A percentile compares a stretch with the other conserved stretches of the same genome.
Evolutionary conservation across 2,113 vertebrate genomes (phyloP).

Genomic region (Rhinolophus sinicus): DNA sequence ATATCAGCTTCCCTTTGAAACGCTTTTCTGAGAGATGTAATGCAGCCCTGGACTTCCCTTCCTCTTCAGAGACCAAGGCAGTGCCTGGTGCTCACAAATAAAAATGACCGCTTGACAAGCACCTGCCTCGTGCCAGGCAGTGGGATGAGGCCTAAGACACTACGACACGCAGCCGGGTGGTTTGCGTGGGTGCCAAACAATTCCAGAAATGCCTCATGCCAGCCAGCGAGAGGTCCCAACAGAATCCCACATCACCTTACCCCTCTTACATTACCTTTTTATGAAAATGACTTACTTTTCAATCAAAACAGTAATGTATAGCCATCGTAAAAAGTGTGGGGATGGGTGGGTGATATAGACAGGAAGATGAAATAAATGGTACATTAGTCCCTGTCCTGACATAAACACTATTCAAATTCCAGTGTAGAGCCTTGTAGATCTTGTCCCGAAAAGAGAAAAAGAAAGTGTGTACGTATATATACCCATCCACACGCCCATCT

Average conservation of each 20-base stretch:
- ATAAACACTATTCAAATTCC: not conserved
- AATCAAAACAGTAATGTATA: not conserved
- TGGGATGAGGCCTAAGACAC: not conserved
- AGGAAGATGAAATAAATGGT: not conserved
- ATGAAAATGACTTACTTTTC: not conserved
- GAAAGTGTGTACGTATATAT: fast-evolving
- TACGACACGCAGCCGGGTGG: fast-evolving
- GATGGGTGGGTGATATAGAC: not conserved
- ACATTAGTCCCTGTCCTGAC: not conserved
- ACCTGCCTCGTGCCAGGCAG: not conserved
- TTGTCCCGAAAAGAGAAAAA: not conserved
- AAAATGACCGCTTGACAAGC: fast-evolving
- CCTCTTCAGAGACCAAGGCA: not conserved
- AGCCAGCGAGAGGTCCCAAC: not conserved
- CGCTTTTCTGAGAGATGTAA: not conserved
- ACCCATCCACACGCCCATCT: too few species aligned
- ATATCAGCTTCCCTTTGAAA: not conserved
- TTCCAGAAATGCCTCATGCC: not conserved
- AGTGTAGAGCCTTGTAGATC: not conserved
- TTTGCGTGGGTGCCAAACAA: not conserved
- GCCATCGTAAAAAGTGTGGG: not conserved
- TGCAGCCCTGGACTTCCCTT: not conserved
- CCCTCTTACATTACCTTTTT: not conserved
- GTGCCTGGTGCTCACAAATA: not conserved
- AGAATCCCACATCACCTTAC: not conserved